A percentile compares a stretch with the other conserved stretches of the same genome.
Evolutionary conservation across 2,113 vertebrate species (phyloP).

Genomic region (Carettochelys insculpta): DNA sequence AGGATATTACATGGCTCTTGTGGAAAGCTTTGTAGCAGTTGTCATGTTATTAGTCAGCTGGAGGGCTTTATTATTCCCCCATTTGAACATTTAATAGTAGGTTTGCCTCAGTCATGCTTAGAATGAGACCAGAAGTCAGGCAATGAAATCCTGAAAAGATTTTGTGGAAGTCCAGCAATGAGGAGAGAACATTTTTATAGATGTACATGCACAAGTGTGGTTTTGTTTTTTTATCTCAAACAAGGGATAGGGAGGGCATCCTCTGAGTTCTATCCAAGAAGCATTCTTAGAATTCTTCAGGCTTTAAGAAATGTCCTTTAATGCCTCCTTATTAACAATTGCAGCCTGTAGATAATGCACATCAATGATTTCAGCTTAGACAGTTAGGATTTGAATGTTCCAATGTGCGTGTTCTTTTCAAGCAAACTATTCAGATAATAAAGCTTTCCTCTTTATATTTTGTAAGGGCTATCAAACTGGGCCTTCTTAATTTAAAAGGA

Average conservation of each 20-base stretch:
- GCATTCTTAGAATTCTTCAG: conserved; percentile 46
- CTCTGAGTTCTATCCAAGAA: conserved; percentile 52
- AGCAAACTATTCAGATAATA: conserved; percentile 62
- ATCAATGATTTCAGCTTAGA: conserved; percentile 66
- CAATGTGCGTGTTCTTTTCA: conserved; percentile 51
- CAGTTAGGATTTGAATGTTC: conserved; percentile 56
- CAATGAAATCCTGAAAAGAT: background rate
- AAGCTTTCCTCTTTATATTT: conserved; percentile 12
- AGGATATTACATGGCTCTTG: background rate
- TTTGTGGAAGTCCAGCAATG: background rate
- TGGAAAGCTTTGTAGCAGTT: background rate
- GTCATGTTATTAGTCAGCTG: conserved; percentile 16
- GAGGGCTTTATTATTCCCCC: conserved; percentile 29
- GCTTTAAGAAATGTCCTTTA: conserved; percentile 66
- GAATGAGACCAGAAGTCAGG: background rate
- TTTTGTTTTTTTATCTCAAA: background rate
- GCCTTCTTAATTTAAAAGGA: conserved; percentile 66
- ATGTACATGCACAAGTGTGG: background rate
- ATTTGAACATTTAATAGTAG: conserved; percentile 1
- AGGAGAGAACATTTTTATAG: background rate
- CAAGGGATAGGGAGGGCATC: conserved; percentile 6
- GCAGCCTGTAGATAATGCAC: conserved; percentile 58
- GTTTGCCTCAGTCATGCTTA: conserved; percentile 16
- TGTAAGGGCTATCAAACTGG: conserved; percentile 44
- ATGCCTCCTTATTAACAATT: conserved; percentile 62